A percentile compares a stretch with the other conserved stretches of the same genome.
Evolutionary conservation across 2,888 invertebrate species (phyloP).

Genomic region (Aphodius sticticus): DNA sequence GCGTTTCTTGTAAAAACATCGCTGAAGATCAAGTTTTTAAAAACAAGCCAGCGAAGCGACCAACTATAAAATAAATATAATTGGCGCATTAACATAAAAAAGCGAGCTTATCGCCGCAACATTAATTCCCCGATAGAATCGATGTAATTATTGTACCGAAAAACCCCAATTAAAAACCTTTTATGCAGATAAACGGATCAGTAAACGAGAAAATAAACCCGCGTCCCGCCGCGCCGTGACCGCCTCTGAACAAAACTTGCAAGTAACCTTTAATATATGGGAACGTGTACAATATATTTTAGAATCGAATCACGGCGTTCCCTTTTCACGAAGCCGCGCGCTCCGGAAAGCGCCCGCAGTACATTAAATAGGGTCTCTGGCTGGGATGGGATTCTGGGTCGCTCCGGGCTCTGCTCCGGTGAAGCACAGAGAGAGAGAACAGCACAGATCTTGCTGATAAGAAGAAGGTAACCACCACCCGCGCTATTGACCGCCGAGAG

Average conservation of each 20-base stretch:
- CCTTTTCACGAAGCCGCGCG: neutral
- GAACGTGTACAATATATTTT: conserved; percentile 4
- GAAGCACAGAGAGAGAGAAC: conserved; percentile 41
- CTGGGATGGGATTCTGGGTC: neutral
- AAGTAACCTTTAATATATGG: conserved; percentile 4
- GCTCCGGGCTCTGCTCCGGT: conserved; percentile 31
- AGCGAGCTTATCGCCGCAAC: neutral
- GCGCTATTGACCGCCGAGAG: conserved; percentile 32
- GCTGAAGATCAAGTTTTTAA: no score
- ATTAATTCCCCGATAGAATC: neutral
- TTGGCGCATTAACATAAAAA: neutral
- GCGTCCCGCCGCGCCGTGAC: neutral
- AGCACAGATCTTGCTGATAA: conserved; percentile 19
- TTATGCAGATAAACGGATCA: conserved; percentile 4
- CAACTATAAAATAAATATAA: conserved; percentile 4
- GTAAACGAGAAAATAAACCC: neutral
- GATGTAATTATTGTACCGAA: conserved; percentile 4
- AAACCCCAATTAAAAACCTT: neutral
- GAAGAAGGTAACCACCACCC: conserved; percentile 36
- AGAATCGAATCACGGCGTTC: neutral
- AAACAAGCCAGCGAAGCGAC: neutral
- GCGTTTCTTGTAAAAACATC: no score
- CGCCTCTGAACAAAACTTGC: neutral
- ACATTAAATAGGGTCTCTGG: neutral
- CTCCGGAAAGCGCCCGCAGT: neutral